These are phyloP conservation scores for Siphamia tubifer DNA, from an alignment of 2,113 vertebrate genomes.

Conservation along the genomic window DNA sequence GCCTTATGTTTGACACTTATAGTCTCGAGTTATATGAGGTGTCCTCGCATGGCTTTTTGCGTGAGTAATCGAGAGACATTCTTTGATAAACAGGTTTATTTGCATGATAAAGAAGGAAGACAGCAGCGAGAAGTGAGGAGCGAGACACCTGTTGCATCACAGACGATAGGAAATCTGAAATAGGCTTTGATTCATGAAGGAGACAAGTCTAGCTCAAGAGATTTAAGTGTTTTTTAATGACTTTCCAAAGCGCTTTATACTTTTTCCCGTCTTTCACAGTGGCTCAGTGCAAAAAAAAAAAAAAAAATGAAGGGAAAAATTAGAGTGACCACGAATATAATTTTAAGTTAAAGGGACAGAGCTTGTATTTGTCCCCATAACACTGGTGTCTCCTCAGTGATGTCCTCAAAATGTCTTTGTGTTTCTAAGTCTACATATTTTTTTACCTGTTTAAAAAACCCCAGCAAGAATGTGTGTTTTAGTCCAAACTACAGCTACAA, in stretches of 20 bases:
- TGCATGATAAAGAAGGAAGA: constrained; percentile 41
- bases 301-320: constrained; percentile 5
- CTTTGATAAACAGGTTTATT: constrained; percentile 56
- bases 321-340: not conserved
- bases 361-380: not conserved
- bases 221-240: constrained; percentile 36
- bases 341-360: too few relatives aligned
- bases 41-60: constrained; percentile 11
- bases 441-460: too few relatives aligned
- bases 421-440: too few relatives aligned
- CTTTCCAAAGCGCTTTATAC: constrained; percentile 43
- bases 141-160: constrained; percentile 52
- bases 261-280: not conserved
- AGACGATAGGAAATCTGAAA: constrained; percentile 19
- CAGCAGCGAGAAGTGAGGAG: constrained; percentile 22
- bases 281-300: not conserved
- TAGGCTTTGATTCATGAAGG: constrained; percentile 52
- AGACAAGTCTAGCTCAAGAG: constrained; percentile 39
- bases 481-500: too few relatives aligned
- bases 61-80: constrained; percentile 29
- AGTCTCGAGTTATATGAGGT: constrained; percentile 36
- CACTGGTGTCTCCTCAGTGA: too few relatives aligned
- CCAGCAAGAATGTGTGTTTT: too few relatives aligned
- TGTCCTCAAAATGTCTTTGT: too few relatives aligned
- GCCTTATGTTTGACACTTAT: too few relatives aligned